Conservation (phyloP, 2,113 vertebrate species). For the Coregonus clupeaformis region DNA sequence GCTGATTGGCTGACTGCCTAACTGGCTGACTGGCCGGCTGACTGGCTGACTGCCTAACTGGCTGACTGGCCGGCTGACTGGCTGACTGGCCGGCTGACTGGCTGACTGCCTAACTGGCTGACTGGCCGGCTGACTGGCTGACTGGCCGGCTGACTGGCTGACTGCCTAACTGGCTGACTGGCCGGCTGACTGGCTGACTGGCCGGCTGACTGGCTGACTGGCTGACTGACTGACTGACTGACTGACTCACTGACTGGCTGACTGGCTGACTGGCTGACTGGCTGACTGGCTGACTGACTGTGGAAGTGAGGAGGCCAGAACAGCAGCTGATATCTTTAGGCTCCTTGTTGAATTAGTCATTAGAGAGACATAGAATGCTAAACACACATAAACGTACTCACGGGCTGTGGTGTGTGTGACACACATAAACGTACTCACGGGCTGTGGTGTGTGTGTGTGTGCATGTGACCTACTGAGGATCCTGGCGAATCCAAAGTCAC, state of each 20-base stretch:
- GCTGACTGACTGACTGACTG: no score
- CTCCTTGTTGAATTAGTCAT: conserved; percentile 63
- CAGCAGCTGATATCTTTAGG: conserved; percentile 30
- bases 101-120: no score
- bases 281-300: conserved; percentile 25
- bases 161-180: no score
- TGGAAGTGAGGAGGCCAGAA: conserved; percentile 56
- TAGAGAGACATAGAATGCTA: conserved; percentile 35
- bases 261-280: no score
- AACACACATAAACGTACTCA: conserved; percentile 45
- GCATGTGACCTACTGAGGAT: conserved; percentile 84
- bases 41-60: conserved; percentile 31
- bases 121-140: no score
- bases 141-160: no score
- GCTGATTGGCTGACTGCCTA: neutral
- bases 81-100: neutral
- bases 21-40: conserved; percentile 7
- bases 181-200: no score
- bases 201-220: no score
- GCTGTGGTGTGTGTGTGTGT: conserved; percentile 7
- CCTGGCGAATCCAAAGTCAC: conserved; percentile 96
- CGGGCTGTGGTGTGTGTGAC: neutral
- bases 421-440: no score
- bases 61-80: conserved; percentile 18
- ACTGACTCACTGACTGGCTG: no score